Evolutionary conservation across 2,888 invertebrate species (phyloP).

Genomic region (Drosophila incognita): DNA sequence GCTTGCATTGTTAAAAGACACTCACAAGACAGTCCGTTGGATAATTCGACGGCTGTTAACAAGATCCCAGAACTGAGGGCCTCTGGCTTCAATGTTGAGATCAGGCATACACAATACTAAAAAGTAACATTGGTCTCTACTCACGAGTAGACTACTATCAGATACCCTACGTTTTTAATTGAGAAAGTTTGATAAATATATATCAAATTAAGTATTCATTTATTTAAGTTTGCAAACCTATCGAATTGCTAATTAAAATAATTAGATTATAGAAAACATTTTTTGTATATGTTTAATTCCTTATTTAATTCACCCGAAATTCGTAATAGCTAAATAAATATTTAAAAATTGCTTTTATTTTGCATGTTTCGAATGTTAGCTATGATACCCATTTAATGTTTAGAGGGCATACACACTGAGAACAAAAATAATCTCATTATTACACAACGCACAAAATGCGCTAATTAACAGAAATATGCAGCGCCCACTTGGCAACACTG

Average conservation of each 20-base stretch:
- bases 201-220: neutral
- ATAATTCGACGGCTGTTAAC: constrained; percentile 51
- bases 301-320: neutral
- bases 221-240: neutral
- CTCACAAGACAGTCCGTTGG: constrained; percentile 8
- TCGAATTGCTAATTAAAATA: neutral
- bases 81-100: constrained; percentile 28
- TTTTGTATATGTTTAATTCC: neutral
- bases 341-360: neutral
- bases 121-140: neutral
- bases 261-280: neutral
- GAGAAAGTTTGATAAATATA: neutral
- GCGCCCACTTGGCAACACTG: constrained; percentile 71
- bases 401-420: constrained; percentile 10
- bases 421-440: constrained; percentile 44
- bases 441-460: constrained; percentile 77
- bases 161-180: neutral
- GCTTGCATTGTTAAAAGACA: constrained; percentile 63
- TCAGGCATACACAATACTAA: constrained; percentile 2
- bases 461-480: constrained; percentile 78
- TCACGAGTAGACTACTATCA: neutral
- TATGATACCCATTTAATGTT: neutral
- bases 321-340: neutral
- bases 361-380: neutral
- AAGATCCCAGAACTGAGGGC: constrained; percentile 31